Evolutionary conservation across 2,797 vertebrate genomes (phyloP), one percentile per base, ranked within the genome.

Genomic region (Ceryle rudis): DNA sequence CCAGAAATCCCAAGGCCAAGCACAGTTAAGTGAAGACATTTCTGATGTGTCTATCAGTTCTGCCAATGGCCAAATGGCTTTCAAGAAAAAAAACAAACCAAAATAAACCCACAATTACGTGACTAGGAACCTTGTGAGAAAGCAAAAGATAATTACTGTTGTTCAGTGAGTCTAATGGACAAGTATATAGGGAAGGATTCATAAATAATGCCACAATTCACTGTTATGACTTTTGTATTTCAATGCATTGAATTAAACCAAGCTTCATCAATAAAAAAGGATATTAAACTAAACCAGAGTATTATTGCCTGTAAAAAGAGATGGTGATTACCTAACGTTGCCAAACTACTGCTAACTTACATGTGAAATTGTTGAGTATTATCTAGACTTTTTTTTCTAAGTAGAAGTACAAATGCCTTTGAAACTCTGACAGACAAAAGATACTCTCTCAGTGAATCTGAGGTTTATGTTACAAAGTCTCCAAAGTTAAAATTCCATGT

Each of bases 401-500:
- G 18, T 31, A 37, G 16, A 90, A 89, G 31, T 33, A 8, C 22
- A 93, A 92, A 90, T 25, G 17, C 6, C 33, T 82, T 79, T 89
- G 41, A 41, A 87, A 75, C 8, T 29, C 26, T 61, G 20, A 72
- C 2, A 84, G 44, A 69, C 19, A 72, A 37, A 31, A 79, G 22
- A 61, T 51, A 84, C 5, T 47, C 42, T 89, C 37, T 72, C 26
- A 62, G 54, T 64, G 47, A 90, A 73, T 39, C 0, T 87, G 47
- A 64, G 26, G 11, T 49, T 91, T 14, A 4, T 66, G 42, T 71
- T 87, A 85, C n/a, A 73, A 89, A 67, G 28, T 62, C 26, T 86
- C 54, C 22, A 33, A 60, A 89, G 35, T 35, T 90, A 91, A 81
- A 94, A 86, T 35, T 51, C n/a, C 29, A 28, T 26, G 31, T 35